Conservation (phyloP, 2,113 vertebrate genomes). For the Pterocles burchelli region DNA sequence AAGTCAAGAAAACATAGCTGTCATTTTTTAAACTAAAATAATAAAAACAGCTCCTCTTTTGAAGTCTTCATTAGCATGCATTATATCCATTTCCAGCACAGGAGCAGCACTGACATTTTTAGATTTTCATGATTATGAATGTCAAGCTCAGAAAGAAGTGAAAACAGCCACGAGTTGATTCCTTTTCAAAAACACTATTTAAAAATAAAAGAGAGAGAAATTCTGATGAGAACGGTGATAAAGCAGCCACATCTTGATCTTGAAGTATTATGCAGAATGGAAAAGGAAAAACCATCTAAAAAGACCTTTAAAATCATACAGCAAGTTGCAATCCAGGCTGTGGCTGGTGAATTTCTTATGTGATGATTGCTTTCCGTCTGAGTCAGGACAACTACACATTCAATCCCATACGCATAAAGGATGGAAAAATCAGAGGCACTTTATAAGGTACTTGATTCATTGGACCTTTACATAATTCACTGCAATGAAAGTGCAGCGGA, state of each 20-base stretch:
- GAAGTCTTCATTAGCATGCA: constrained; percentile 38
- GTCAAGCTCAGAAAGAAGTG: not conserved
- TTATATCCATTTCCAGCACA: not conserved
- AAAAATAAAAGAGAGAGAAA: constrained; percentile 25
- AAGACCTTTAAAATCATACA: not conserved
- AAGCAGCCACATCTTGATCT: not conserved
- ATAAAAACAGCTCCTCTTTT: constrained; percentile 20
- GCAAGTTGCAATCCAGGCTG: not conserved
- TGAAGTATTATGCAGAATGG: not conserved
- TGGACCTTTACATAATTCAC: not conserved
- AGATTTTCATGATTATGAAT: constrained; percentile 19
- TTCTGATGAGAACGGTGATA: not conserved
- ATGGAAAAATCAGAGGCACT: not conserved
- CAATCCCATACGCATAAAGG: not conserved
- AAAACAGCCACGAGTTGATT: not conserved
- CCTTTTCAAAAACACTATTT: not conserved
- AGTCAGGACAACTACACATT: not conserved
- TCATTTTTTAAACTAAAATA: constrained; percentile 39
- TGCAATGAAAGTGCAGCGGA: not conserved
- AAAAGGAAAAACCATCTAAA: not conserved
- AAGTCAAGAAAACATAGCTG: not conserved
- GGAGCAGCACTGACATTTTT: not conserved
- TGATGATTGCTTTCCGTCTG: not conserved
- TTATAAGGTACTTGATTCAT: not conserved
- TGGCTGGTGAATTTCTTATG: not conserved